A percentile compares a stretch with the other conserved stretches of the same genome.
Evolutionary conservation across 2,888 invertebrate genomes (phyloP).

Genomic region (Phaedon cochleariae): DNA sequence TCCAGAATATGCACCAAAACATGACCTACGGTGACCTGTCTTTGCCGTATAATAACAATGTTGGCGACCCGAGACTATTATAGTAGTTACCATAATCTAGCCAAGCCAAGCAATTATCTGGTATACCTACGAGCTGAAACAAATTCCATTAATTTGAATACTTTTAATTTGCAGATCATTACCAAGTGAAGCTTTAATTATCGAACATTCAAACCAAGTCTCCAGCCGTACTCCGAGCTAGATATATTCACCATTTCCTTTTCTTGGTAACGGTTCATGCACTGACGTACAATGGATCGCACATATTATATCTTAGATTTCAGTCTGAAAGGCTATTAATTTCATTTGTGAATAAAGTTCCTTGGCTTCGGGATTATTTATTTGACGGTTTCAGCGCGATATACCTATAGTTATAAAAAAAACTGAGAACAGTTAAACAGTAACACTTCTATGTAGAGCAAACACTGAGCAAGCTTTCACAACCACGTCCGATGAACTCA

Average conservation of each 20-base stretch:
- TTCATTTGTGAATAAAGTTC: constrained; percentile 16
- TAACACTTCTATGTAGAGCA: background rate
- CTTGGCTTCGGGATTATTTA: constrained; percentile 15
- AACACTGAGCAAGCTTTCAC: background rate
- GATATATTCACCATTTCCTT: constrained; percentile 12
- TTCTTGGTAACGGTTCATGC: constrained; percentile 22
- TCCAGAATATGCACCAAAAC: too few species aligned
- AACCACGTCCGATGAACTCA: background rate
- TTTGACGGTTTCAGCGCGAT: constrained; percentile 14
- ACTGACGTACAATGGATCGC: constrained; percentile 12
- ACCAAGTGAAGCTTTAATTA: background rate
- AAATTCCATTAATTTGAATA: background rate
- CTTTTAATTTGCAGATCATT: constrained; percentile 8
- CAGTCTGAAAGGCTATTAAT: constrained; percentile 21
- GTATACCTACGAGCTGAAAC: background rate
- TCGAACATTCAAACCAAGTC: background rate
- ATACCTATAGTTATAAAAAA: background rate
- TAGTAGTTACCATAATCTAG: background rate
- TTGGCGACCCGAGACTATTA: background rate
- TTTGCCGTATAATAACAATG: background rate
- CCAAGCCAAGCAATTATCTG: background rate
- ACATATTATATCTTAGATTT: constrained; percentile 25
- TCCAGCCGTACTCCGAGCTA: background rate
- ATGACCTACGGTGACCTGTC: background rate
- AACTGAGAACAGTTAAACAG: constrained; percentile 3